These are phyloP conservation scores for Chloroceryle inda DNA, from an alignment of 2,797 vertebrate genomes.

Conservation along the genomic window DNA sequence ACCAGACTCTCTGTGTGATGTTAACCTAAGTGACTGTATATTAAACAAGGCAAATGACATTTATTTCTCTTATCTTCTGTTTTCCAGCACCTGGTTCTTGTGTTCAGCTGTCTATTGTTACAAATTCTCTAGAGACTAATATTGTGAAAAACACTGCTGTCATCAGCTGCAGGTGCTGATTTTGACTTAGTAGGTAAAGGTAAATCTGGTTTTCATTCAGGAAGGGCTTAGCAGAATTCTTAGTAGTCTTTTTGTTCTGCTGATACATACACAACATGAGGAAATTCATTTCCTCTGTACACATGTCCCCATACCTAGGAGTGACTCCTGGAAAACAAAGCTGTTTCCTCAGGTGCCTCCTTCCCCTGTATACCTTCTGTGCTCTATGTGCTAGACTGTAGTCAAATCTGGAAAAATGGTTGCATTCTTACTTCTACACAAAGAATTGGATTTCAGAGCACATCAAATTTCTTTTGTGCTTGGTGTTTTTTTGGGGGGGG, in stretches of 20 bases:
- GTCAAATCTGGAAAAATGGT: neutral
- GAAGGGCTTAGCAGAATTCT: neutral
- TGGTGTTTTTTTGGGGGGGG: too few relatives aligned
- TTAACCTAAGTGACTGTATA: conserved; percentile 62
- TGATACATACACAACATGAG: neutral
- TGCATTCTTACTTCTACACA: neutral
- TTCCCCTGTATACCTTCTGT: neutral
- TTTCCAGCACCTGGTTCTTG: conserved; percentile 55
- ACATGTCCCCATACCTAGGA: accelerated
- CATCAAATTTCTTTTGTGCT: neutral
- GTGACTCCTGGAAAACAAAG: neutral
- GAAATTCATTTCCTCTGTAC: neutral
- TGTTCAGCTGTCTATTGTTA: conserved; percentile 49
- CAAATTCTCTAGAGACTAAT: conserved; percentile 37
- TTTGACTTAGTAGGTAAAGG: neutral
- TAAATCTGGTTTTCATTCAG: neutral
- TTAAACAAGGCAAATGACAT: conserved; percentile 62
- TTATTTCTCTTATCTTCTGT: conserved; percentile 66
- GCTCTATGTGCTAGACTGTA: neutral
- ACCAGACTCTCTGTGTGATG: neutral
- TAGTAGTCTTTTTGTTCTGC: neutral
- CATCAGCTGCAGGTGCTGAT: conserved; percentile 36
- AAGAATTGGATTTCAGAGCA: neutral
- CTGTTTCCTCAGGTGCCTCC: neutral
- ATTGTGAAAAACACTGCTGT: conserved; percentile 18